Percentiles rank a stretch among this genome's conserved stretches.
These are phyloP conservation scores for Ciconia boyciana DNA, from an alignment of 2,113 vertebrate genomes.

Conservation along the genomic window DNA sequence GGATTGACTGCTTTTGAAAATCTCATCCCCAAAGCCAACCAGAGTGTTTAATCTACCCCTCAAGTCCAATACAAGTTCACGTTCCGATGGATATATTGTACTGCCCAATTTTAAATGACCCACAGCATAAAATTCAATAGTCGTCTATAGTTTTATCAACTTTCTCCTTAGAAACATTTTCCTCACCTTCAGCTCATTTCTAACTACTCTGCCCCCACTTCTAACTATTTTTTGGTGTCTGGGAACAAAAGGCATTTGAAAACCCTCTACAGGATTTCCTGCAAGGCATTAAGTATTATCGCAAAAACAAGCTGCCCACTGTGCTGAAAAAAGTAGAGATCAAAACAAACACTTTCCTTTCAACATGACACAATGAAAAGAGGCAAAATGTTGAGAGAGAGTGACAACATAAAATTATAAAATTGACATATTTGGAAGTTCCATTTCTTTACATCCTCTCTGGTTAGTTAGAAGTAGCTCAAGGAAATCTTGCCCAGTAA, in stretches of 20 bases:
- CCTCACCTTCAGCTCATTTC: not conserved
- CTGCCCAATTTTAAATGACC: not conserved
- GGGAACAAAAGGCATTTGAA: not conserved
- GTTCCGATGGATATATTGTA: not conserved
- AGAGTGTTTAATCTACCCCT: not conserved
- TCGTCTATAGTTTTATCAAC: not conserved
- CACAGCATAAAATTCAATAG: not conserved
- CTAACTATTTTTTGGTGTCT: not conserved
- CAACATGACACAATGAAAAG: not conserved
- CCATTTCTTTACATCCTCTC: slow-evolving; percentile 71
- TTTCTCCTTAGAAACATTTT: not conserved
- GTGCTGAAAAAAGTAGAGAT: not conserved
- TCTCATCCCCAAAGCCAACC: not conserved
- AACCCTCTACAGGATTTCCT: not conserved
- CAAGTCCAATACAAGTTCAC: not conserved
- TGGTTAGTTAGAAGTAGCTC: slow-evolving; percentile 26
- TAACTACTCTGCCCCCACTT: not conserved
- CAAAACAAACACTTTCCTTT: slow-evolving; percentile 14
- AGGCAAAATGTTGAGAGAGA: not conserved
- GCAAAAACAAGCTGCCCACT: not conserved
- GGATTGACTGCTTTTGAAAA: not conserved
- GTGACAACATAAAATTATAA: slow-evolving; percentile 37
- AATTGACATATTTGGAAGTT: slow-evolving; percentile 78
- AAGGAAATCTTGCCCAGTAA: not conserved
- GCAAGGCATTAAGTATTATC: not conserved